phyloP scores from a whole-genome alignment of 2,888 invertebrate genomes.

The Ischnus inquisitorius region DNA sequence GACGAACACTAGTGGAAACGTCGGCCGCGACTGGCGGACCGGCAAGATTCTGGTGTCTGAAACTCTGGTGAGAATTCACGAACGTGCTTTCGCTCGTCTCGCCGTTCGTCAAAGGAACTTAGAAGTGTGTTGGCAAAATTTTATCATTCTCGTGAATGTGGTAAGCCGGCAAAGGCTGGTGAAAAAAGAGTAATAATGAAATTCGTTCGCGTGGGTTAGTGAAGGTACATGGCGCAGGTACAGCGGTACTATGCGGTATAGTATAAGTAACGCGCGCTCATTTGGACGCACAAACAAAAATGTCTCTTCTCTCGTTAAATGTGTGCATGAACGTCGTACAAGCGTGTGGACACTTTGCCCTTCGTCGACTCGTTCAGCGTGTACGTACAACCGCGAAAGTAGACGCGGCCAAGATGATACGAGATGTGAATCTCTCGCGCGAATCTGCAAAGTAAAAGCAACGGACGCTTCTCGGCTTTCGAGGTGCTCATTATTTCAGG shows the following conservation, averaged over 20 bases:
- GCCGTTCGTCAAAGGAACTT: neutral
- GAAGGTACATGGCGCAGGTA: too few relatives aligned
- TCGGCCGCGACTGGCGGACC: neutral
- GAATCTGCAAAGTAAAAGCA: constrained; percentile 61
- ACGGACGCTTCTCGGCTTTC: constrained; percentile 71
- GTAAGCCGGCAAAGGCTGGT: neutral
- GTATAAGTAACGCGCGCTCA: neutral
- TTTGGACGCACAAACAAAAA: constrained; percentile 26
- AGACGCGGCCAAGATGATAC: constrained; percentile 50
- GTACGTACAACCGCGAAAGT: constrained; percentile 21
- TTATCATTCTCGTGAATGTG: too few relatives aligned
- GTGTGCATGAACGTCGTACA: neutral
- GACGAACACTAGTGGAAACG: constrained; percentile 22
- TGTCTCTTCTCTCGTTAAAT: constrained; percentile 33
- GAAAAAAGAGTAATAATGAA: neutral
- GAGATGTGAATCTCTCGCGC: constrained; percentile 66
- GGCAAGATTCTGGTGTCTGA: neutral
- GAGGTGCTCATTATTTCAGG: constrained; percentile 80
- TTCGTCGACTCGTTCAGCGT: constrained; percentile 43
- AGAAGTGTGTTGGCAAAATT: neutral
- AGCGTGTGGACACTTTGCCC: constrained; percentile 47
- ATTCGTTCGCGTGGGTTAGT: neutral
- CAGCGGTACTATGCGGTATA: neutral
- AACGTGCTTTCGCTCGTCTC: neutral
- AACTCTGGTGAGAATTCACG: neutral